Evolutionary conservation across 2,113 vertebrate genomes (phyloP).

Genomic region (Eleginops maclovinus): DNA sequence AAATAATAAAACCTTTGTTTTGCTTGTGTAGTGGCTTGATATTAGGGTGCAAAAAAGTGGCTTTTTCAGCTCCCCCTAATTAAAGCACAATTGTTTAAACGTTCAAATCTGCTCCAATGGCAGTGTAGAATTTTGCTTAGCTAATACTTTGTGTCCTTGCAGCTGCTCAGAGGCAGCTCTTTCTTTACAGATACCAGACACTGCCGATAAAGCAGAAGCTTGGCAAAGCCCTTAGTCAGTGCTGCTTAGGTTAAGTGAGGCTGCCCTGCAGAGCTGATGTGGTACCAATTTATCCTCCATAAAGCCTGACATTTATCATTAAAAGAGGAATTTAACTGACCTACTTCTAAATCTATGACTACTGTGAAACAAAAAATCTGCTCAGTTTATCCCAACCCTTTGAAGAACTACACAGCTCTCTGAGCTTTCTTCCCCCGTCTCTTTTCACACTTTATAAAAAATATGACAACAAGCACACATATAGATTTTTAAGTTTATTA

Average conservation of each 20-base stretch:
- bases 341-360: slow-evolving; percentile 22
- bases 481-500: slow-evolving; percentile 23
- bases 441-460: slow-evolving; percentile 5
- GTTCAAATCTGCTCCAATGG: slow-evolving; percentile 51
- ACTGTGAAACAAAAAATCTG: slow-evolving; percentile 33
- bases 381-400: slow-evolving; percentile 27
- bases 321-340: slow-evolving; percentile 53
- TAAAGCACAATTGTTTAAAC: slow-evolving; percentile 41
- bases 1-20: slow-evolving; percentile 71
- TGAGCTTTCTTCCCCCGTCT: background rate
- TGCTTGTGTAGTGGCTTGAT: slow-evolving; percentile 60
- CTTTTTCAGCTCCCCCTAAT: slow-evolving; percentile 39
- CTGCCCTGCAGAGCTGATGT: slow-evolving; percentile 56
- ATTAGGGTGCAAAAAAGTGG: slow-evolving; percentile 47
- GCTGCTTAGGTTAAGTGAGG: slow-evolving; percentile 46
- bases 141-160: slow-evolving; percentile 23
- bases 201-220: slow-evolving; percentile 36
- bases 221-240: slow-evolving; percentile 46
- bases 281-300: slow-evolving; percentile 52
- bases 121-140: slow-evolving; percentile 37
- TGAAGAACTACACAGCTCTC: slow-evolving; percentile 20
- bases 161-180: slow-evolving; percentile 36
- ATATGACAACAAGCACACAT: slow-evolving; percentile 17
- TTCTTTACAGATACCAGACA: slow-evolving; percentile 47
- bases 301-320: slow-evolving; percentile 65